Conservation (phyloP, 2,797 vertebrate species). For the Nyctalus aviator region DNA sequence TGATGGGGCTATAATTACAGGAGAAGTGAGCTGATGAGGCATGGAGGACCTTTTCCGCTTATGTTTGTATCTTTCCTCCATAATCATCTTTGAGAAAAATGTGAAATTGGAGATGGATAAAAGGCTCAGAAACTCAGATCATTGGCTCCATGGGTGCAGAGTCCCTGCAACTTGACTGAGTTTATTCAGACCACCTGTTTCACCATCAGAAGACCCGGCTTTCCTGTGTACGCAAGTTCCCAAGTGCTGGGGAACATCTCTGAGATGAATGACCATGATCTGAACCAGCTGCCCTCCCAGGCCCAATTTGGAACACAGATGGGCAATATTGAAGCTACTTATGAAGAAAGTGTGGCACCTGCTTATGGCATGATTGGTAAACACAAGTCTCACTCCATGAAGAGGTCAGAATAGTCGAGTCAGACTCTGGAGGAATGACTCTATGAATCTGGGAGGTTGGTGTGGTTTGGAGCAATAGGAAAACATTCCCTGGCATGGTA, state of each 20-base stretch:
- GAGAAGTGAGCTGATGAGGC: conserved; percentile 67
- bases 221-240: not conserved
- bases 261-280: not conserved
- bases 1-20: conserved; percentile 62
- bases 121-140: conserved; percentile 49
- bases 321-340: not conserved
- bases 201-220: not conserved
- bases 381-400: not conserved
- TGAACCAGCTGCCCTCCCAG: not conserved
- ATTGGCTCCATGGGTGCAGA: conserved; percentile 20
- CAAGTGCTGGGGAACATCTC: not conserved
- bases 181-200: conserved; percentile 4
- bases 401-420: not conserved
- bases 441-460: not conserved
- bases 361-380: not conserved
- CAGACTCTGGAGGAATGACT: not conserved
- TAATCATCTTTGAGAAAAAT: conserved; percentile 75
- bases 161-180: not conserved
- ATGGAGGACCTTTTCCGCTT: conserved; percentile 58
- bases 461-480: not conserved
- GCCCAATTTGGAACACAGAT: not conserved
- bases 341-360: not conserved
- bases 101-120: conserved; percentile 73
- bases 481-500: not conserved
- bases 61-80: conserved; percentile 59